Base-by-base conservation (phyloP, 1,140 invertebrate genomes). In the Papilio xuthus region DNA sequence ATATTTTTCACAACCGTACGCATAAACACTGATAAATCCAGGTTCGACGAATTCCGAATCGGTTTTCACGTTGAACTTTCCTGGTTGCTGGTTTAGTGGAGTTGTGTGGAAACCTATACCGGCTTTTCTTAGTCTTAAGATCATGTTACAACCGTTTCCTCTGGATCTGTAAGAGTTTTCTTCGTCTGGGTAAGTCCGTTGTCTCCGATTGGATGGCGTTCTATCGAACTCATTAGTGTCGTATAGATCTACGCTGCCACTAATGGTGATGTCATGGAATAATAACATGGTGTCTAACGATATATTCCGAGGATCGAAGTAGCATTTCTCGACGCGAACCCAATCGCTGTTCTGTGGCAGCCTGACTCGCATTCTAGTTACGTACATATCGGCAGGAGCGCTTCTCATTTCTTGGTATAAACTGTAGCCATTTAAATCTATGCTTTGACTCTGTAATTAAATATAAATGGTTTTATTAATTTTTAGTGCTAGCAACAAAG, bases 1-100 rank as follows among this genome's bases (percentile, higher is more conserved):
- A 75, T 94, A 94, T 76, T 92, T 95, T 85, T 96, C 95, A 85
- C 97, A 98, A 1, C 96, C 97, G 73, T 97, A 97, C 1, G 97
- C 97, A 86, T 97, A 97, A 0, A 97, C 96, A 15, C 96, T 97
- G 26, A 97, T 96, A 80, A 97, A 97, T 37, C 97, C 96, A 0
- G 97, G 97, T 85, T 97, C 97, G 0, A 97, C 94, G 81, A 97
- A 97, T 83, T 97, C 97, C 0, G 97, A 97, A 83, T 97, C 96
- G 0, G 97, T 97, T 86, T 96, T 95, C 4, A 97, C 96, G 44
- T 96, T 96, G 87, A 97, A 96, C 81, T 96, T 95, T 1, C 96
- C 96, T 1, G 89, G 93, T 78, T 94, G 90, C 78, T 92, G 92
- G 69, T 90, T 92, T 26, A 94, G 72, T 1, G 94, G 94, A 42